Percentiles rank a stretch among this genome's conserved stretches.
Evolutionary conservation across 64 coral and sea anemone genomes (phyloP).

Genomic region (Stichodactyla helianthus): DNA sequence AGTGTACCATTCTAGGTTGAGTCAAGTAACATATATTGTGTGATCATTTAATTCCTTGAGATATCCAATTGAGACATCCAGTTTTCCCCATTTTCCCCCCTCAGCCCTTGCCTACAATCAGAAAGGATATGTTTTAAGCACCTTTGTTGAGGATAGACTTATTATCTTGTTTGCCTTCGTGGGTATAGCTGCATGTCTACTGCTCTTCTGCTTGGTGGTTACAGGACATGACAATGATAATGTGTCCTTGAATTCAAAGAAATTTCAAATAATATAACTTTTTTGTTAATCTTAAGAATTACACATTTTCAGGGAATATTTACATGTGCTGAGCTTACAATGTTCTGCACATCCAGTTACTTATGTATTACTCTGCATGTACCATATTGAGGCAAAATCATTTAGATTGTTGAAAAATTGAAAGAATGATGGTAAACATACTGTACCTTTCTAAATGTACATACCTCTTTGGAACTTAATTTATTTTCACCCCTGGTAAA

Average conservation of each 20-base stretch:
- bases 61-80: too few relatives aligned
- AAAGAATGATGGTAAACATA: neutral
- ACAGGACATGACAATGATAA: neutral
- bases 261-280: neutral
- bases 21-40: too few relatives aligned
- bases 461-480: neutral
- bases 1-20: too few relatives aligned
- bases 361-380: too few relatives aligned
- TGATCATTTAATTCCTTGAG: too few relatives aligned
- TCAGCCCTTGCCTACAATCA: too few relatives aligned
- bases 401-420: neutral
- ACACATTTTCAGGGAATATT: too few relatives aligned
- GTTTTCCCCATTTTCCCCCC: too few relatives aligned
- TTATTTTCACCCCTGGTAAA: neutral
- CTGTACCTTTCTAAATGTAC: neutral
- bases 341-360: too few relatives aligned
- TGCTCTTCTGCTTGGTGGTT: neutral
- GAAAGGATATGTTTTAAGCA: neutral
- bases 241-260: neutral
- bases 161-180: neutral
- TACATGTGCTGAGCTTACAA: too few relatives aligned
- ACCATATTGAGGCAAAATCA: too few relatives aligned
- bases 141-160: neutral
- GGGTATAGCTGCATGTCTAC: neutral
- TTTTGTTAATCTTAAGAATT: too few relatives aligned